Percentiles rank a stretch among this genome's conserved stretches.
phyloP scores from a whole-genome alignment of 2,888 invertebrate species.

The Eilema griseolum region DNA sequence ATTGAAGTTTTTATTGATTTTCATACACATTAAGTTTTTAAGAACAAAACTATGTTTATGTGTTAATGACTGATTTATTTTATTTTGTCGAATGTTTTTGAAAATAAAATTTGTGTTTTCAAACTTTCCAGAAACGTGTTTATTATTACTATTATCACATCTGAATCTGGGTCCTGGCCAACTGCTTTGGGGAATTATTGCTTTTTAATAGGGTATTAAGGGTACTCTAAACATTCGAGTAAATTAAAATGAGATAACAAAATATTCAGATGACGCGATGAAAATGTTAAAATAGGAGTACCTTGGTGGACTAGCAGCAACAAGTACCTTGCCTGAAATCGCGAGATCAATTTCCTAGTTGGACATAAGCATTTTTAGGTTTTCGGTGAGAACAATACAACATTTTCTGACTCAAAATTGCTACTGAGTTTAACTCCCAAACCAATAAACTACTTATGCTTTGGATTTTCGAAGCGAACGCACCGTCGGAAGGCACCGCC shows the following conservation, averaged over 20 bases:
- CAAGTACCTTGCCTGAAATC: not conserved
- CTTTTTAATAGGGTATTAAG: not conserved
- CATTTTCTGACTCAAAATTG: not conserved
- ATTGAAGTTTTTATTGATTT: not conserved
- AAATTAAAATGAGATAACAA: too few species aligned
- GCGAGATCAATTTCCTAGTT: not conserved
- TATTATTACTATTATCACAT: slow-evolving; percentile 24
- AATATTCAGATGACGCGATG: too few species aligned
- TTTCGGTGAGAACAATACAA: too few species aligned
- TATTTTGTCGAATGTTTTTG: slow-evolving; percentile 41
- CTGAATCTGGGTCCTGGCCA: not conserved
- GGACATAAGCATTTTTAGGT: not conserved
- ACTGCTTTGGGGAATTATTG: not conserved
- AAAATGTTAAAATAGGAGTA: too few species aligned
- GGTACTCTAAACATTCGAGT: too few species aligned
- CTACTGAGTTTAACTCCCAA: too few species aligned
- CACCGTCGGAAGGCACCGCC: too few species aligned
- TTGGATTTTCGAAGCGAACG: too few species aligned
- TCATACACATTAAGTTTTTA: not conserved
- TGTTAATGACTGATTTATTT: slow-evolving; percentile 53
- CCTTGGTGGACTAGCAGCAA: not conserved
- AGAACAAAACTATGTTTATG: slow-evolving; percentile 28
- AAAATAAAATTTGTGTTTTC: slow-evolving; percentile 52
- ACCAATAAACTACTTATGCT: too few species aligned
- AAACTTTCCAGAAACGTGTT: slow-evolving; percentile 38